phyloP scores from a whole-genome alignment of 2,797 vertebrate species.

The Hephaestus fuliginosus region DNA sequence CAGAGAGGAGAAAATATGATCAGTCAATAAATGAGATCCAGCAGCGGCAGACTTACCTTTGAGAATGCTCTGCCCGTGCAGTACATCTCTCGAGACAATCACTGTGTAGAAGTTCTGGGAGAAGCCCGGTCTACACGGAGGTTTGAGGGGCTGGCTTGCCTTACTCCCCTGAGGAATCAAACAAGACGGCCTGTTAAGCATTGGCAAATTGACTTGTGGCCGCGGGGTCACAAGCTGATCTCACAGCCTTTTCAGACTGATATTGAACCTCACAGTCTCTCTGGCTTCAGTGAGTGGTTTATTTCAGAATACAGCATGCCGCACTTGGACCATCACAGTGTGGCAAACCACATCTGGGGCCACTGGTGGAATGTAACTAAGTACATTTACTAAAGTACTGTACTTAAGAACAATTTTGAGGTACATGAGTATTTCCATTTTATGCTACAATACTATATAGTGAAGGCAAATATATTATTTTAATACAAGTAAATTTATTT shows the following conservation, averaged over 20 bases:
- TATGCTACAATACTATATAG: background rate
- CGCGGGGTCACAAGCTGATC: slow-evolving; percentile 60
- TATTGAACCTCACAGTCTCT: slow-evolving; percentile 45
- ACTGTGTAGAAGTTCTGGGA: slow-evolving; percentile 94
- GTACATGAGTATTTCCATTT: background rate
- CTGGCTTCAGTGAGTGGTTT: slow-evolving; percentile 34
- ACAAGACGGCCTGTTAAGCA: slow-evolving; percentile 71
- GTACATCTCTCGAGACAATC: slow-evolving; percentile 90
- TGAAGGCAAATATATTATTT: background rate
- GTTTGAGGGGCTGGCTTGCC: slow-evolving; percentile 88
- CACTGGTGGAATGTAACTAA: background rate
- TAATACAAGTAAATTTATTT: too few species aligned
- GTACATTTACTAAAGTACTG: background rate
- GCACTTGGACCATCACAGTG: slow-evolving; percentile 13
- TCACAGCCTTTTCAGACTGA: slow-evolving; percentile 54
- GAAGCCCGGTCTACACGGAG: slow-evolving; percentile 94
- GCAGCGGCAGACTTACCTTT: slow-evolving; percentile 90
- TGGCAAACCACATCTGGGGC: slow-evolving; percentile 35
- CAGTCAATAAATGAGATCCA: slow-evolving; percentile 68
- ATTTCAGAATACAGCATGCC: slow-evolving; percentile 16
- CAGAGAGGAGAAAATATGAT: slow-evolving; percentile 39
- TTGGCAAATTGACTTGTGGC: slow-evolving; percentile 71
- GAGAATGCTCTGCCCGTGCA: slow-evolving; percentile 93
- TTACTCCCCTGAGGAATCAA: slow-evolving; percentile 83
- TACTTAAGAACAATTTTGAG: background rate